Evolutionary conservation across 2,113 vertebrate species (phyloP), one percentile per base, ranked within the genome.

Genomic region (Odobenus rosmarus): DNA sequence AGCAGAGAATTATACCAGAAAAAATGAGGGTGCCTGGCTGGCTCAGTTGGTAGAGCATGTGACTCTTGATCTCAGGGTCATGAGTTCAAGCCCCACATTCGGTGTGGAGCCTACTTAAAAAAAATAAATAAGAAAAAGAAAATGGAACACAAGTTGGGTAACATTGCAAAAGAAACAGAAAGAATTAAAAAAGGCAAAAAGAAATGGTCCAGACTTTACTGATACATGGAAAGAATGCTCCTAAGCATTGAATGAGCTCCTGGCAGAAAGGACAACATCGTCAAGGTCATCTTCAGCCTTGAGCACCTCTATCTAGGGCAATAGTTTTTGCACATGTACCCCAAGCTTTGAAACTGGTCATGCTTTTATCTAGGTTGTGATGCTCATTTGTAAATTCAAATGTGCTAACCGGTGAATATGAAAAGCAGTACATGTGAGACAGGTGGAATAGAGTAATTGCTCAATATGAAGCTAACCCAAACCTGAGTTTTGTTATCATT

Each of bases 381-480:
- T 72, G 72, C 59, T 76, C 53, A 93, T 62, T 95, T 89, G 51
- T 86, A 49, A 80, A 93, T 87, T 72, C 57, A 79, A 80, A 76
- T 91, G 81, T 42, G 57, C 51, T 90, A 95, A 93, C 61, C 55
- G 2, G 46, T 87, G 80, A 96, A 87, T 93, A 93, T 57, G 76
- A 71, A 96, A 93, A 91, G 16, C 5, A 69, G 53, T 82, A 61
- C 4, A 67, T 26, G 16, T 7, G 64, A 91, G 93, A 83, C 59
- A 61, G 33, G 79, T 77, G 11, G 26, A 85, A 39, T 39, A 79
- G 42, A 95, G 71, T 93, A 72, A 95, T 77, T 72, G 62, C n/a
- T 96, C 83, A 95, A 64, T 59, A 51, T 0, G 57, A 93, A 95
- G 24, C 55, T 64, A 96, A 96, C 51, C 10, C 42, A 93, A 97